These are phyloP conservation scores for Synergus umbraculus DNA, from an alignment of 2,888 invertebrate genomes.

Conservation along the genomic window DNA sequence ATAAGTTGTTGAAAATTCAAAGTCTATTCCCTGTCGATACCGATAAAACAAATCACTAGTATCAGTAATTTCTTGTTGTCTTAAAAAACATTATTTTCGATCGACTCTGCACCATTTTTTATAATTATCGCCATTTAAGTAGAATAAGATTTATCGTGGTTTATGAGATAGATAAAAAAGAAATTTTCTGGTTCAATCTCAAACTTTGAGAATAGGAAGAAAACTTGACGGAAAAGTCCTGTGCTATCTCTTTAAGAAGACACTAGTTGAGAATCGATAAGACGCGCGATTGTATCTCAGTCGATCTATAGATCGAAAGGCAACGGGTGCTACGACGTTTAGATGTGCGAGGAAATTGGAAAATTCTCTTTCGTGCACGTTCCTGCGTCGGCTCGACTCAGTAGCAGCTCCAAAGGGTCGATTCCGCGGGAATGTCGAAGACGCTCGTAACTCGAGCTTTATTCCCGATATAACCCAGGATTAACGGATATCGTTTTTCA, in stretches of 20 bases:
- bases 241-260: conserved; percentile 58
- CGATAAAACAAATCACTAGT: no score
- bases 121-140: no score
- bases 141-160: no score
- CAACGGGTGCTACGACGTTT: neutral
- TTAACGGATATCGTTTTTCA: conserved; percentile 69
- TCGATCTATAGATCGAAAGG: conserved; percentile 3
- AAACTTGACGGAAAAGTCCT: conserved; percentile 28
- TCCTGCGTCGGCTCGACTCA: conserved; percentile 39
- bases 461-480: conserved; percentile 69
- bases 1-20: no score
- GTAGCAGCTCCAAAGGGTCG: conserved; percentile 48
- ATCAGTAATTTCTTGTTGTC: no score
- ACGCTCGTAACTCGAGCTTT: conserved; percentile 69
- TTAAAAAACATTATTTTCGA: no score
- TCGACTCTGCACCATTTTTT: no score
- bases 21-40: no score
- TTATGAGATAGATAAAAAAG: no score
- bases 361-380: conserved; percentile 35
- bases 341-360: conserved; percentile 24
- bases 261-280: conserved; percentile 50
- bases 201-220: neutral
- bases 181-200: neutral
- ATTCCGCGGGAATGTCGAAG: conserved; percentile 60
- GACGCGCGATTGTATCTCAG: conserved; percentile 3